These are phyloP conservation scores for Echeneis naucrates DNA, from an alignment of 2,797 vertebrate genomes.

Conservation along the genomic window DNA sequence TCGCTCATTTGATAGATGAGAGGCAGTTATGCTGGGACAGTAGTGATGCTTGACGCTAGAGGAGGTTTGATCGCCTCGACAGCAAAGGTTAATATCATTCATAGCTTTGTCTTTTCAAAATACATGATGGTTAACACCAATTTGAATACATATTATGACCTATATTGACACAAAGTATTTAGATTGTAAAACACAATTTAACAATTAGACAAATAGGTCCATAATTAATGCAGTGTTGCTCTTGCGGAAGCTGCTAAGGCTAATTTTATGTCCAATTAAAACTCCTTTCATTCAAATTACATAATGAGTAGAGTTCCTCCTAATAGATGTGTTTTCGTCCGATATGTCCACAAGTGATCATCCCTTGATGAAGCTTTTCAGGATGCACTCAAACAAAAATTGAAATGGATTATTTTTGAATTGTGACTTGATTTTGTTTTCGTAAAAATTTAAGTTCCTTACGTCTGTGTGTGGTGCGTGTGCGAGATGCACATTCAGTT, in stretches of 20 bases:
- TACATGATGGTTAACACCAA: background rate
- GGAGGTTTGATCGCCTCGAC: slow-evolving; percentile 2
- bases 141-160: background rate
- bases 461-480: background rate
- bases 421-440: background rate
- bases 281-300: background rate
- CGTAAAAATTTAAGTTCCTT: background rate
- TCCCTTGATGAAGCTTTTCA: background rate
- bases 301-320: background rate
- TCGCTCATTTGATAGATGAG: slow-evolving; percentile 18
- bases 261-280: background rate
- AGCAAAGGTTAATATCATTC: background rate
- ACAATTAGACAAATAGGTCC: background rate
- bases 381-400: background rate
- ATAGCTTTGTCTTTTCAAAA: slow-evolving; percentile 3
- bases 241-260: background rate
- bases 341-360: background rate
- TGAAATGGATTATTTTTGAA: background rate
- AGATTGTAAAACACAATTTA: background rate
- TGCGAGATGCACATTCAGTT: background rate
- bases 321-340: background rate
- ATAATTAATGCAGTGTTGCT: background rate
- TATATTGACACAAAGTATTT: background rate
- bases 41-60: background rate
- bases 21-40: slow-evolving; percentile 1